phyloP scores from a whole-genome alignment of 1,140 invertebrate species.

The Drosophila tani region DNA sequence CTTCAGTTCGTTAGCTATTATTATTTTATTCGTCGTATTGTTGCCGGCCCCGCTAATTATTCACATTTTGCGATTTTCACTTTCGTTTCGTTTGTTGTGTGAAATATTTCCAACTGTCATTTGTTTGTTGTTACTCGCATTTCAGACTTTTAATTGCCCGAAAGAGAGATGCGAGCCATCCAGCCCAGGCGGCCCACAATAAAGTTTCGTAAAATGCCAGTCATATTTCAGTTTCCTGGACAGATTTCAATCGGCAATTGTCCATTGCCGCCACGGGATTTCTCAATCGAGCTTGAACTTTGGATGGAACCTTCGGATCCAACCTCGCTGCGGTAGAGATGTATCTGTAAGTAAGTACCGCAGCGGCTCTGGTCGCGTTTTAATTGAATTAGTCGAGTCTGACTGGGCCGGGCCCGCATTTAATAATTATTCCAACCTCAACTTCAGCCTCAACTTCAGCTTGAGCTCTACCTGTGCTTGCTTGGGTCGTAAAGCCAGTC shows the following conservation, averaged over 20 bases:
- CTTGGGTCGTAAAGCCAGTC: conserved; percentile 52
- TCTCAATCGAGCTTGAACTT: conserved; percentile 68
- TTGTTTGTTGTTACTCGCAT: conserved; percentile 78
- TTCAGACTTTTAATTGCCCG: conserved; percentile 78
- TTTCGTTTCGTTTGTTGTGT: conserved; percentile 80
- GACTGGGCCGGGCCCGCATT: conserved; percentile 42
- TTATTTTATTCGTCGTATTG: conserved; percentile 69
- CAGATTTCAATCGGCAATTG: conserved; percentile 65
- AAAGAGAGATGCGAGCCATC: conserved; percentile 28
- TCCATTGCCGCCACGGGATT: conserved; percentile 38
- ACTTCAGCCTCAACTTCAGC: not conserved
- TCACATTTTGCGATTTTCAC: conserved; percentile 81
- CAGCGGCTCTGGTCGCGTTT: conserved; percentile 42
- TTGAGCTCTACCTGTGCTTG: conserved; percentile 31
- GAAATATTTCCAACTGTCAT: conserved; percentile 75
- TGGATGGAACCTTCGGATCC: conserved; percentile 40
- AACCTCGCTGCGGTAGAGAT: conserved; percentile 12
- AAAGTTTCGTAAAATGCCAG: conserved; percentile 78
- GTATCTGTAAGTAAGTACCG: conserved; percentile 13
- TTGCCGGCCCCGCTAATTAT: conserved; percentile 72
- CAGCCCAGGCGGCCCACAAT: conserved; percentile 35
- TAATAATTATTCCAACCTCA: conserved; percentile 28
- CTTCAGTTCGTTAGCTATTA: conserved; percentile 73
- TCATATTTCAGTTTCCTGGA: conserved; percentile 77
- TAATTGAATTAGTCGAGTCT: conserved; percentile 64